Conservation (phyloP, 2,113 vertebrate genomes). For the Grallaria varia region DNA sequence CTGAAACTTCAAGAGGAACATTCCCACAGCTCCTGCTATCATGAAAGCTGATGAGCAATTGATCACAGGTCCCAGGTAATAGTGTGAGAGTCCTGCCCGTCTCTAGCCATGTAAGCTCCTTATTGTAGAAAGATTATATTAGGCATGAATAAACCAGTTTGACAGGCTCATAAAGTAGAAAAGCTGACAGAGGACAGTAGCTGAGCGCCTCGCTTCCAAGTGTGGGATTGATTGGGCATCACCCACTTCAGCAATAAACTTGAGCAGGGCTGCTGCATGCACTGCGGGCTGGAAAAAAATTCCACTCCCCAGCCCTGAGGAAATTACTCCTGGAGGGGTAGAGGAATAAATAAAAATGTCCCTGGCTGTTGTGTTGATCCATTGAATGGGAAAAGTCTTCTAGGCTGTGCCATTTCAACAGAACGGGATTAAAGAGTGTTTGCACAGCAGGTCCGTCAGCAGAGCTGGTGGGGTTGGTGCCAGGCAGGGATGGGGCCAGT, state of each 20-base stretch:
- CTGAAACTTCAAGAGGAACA: background rate
- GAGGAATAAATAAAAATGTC: background rate
- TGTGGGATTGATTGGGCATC: background rate
- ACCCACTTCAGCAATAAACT: background rate
- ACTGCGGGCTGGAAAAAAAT: background rate
- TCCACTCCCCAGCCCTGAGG: background rate
- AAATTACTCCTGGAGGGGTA: background rate
- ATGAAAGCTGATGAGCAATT: background rate
- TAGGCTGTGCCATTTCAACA: background rate
- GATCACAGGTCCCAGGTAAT: background rate
- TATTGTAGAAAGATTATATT: background rate
- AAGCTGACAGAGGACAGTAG: background rate
- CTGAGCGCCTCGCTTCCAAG: background rate
- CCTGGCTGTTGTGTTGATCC: background rate
- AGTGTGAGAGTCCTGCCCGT: background rate
- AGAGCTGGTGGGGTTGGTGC: background rate
- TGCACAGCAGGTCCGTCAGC: background rate
- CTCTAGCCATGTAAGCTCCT: background rate
- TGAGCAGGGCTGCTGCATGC: fast-evolving
- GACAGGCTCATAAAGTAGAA: background rate
- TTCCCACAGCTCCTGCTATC: background rate
- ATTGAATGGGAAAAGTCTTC: background rate
- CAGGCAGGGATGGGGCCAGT: background rate
- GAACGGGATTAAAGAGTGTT: background rate
- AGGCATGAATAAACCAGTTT: background rate